These are phyloP conservation scores for Dinothrombium tinctorium DNA, from an alignment of 1,140 invertebrate genomes.

Conservation along the genomic window DNA sequence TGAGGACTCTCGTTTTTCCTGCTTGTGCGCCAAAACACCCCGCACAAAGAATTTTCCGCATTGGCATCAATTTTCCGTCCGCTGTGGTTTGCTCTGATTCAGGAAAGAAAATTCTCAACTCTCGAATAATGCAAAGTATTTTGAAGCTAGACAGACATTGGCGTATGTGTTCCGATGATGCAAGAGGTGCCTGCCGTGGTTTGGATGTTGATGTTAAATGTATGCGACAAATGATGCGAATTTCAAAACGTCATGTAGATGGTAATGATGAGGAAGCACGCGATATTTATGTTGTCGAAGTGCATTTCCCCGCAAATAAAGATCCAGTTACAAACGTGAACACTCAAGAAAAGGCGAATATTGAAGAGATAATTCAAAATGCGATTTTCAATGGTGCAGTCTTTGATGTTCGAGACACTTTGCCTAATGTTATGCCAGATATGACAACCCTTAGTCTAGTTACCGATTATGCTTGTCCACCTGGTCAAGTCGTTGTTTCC, in stretches of 20 bases:
- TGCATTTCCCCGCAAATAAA: conserved; percentile 69
- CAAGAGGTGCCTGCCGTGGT: conserved; percentile 40
- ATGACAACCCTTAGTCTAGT: conserved; percentile 56
- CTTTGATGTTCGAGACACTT: conserved; percentile 41
- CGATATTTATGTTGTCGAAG: conserved; percentile 54
- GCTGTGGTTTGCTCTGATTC: conserved; percentile 79
- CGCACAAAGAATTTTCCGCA: conserved; percentile 71
- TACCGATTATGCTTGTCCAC: conserved; percentile 74
- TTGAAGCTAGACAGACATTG: conserved; percentile 69
- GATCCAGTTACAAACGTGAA: conserved; percentile 56
- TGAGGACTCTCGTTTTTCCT: conserved; percentile 54
- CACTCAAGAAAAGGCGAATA: conserved; percentile 49
- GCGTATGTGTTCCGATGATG: conserved; percentile 76
- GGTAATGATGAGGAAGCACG: conserved; percentile 24
- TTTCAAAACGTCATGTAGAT: conserved; percentile 28
- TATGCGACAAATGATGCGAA: conserved; percentile 18
- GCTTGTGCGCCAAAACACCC: conserved; percentile 51
- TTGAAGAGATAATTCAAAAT: conserved; percentile 54
- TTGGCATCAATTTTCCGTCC: conserved; percentile 75
- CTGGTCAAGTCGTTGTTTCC: conserved; percentile 67
- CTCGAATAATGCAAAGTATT: conserved; percentile 60
- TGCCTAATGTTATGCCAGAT: conserved; percentile 80
- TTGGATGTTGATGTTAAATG: conserved; percentile 69
- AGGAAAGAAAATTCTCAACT: conserved; percentile 63
- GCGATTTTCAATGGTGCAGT: conserved; percentile 42